These are phyloP conservation scores for Tachina lurida DNA, from an alignment of 2,888 invertebrate genomes.

Conservation along the genomic window DNA sequence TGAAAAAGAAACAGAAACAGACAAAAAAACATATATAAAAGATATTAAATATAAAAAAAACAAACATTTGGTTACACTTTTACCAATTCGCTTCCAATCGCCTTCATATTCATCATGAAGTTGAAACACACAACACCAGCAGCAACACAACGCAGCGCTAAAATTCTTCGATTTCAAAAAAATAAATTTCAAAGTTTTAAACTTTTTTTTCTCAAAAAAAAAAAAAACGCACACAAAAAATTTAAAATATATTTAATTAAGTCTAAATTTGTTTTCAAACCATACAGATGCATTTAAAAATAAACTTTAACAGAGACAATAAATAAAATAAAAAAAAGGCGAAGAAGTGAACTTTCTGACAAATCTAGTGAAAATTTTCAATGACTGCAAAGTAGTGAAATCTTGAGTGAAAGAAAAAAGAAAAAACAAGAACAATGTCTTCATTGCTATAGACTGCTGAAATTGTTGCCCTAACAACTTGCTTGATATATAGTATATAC, in stretches of 20 bases:
- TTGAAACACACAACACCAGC: constrained; percentile 1
- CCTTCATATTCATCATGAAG: constrained; percentile 19
- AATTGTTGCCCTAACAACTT: constrained; percentile 57
- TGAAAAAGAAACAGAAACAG: constrained; percentile 23
- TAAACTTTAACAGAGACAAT: constrained; percentile 18
- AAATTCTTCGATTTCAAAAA: neutral
- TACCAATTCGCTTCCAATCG: constrained; percentile 42
- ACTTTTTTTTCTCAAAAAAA: constrained; percentile 14
- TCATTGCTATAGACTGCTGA: constrained; percentile 56
- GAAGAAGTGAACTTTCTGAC: constrained; percentile 6
- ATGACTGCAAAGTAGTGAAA: constrained; percentile 27
- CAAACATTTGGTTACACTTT: constrained; percentile 41
- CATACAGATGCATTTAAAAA: constrained; percentile 42
- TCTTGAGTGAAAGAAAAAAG: constrained; percentile 15
- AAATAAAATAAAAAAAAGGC: constrained; percentile 34
- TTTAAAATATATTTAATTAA: neutral
- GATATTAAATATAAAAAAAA: neutral
- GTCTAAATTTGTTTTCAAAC: constrained; percentile 3
- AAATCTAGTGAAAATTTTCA: constrained; percentile 24
- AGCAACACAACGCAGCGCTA: constrained; percentile 26
- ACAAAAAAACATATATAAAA: neutral
- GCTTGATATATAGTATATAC: constrained; percentile 40
- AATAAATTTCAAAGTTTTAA: neutral
- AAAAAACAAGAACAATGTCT: constrained; percentile 61
- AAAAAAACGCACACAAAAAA: constrained; percentile 22